Evolutionary conservation across 1,140 invertebrate genomes (phyloP).

Genomic region (Palaemon carinicauda): DNA sequence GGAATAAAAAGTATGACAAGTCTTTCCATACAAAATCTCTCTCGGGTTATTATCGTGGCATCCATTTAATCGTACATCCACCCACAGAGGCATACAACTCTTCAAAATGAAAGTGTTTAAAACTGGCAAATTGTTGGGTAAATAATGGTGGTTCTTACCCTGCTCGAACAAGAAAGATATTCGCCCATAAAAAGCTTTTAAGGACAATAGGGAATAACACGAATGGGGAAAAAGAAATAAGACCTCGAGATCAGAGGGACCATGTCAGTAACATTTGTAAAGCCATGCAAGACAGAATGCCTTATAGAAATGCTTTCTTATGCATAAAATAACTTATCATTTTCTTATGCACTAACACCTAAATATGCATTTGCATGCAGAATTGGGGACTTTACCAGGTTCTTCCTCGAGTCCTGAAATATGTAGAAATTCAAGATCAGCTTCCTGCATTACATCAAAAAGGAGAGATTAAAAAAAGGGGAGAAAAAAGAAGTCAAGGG

Average conservation of each 20-base stretch:
- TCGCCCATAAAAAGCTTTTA: not conserved
- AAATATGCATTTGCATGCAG: slow-evolving; percentile 39
- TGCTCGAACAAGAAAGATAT: not conserved
- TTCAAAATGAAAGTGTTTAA: too few species aligned
- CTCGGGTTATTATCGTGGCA: too few species aligned
- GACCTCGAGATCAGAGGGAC: not conserved
- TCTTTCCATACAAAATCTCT: too few species aligned
- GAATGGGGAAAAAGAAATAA: not conserved
- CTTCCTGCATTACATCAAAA: slow-evolving; percentile 15
- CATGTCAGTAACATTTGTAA: slow-evolving; percentile 15
- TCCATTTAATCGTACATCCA: too few species aligned
- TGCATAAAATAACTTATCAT: slow-evolving; percentile 6
- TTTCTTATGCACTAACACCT: not conserved
- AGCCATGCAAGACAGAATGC: slow-evolving; percentile 44
- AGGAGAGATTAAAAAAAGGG: not conserved
- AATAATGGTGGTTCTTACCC: too few species aligned
- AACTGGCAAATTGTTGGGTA: too few species aligned
- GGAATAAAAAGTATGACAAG: too few species aligned
- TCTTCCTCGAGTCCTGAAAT: slow-evolving; percentile 50
- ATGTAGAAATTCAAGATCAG: slow-evolving; percentile 46
- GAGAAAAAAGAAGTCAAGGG: too few species aligned
- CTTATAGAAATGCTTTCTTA: slow-evolving; percentile 35
- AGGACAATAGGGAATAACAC: not conserved
- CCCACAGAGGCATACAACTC: too few species aligned
- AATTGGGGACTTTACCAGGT: slow-evolving; percentile 47